Evolutionary conservation across 1,140 invertebrate genomes (phyloP), one percentile per base, ranked within the genome.

Genomic region (Drosophila ambigua): DNA sequence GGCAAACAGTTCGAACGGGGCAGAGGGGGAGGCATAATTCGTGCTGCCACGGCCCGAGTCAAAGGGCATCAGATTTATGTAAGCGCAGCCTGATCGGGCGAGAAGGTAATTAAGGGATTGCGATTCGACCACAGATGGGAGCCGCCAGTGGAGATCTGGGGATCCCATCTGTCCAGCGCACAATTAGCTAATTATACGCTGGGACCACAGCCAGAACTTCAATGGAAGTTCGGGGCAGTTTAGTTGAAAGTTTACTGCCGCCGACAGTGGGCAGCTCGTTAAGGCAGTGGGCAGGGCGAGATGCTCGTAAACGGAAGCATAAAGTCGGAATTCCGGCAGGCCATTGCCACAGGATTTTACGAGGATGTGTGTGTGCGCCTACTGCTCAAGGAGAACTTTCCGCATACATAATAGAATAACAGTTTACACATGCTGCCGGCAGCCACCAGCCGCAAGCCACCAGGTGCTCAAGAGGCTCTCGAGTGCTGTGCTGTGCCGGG

Each of bases 11-110:
- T 31, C 28, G 28, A 31, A 9, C 3, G 31, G 31, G 2, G 26
- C 5, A 7, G 7, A 6, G 48, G 35, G 6, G 24, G 26, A 20
- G 28, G 11, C 58, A 41, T 24, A 48, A 64, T 76, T 58, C 44
- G 28, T 13, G n/a, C 39, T 60, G 20, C 44, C 59, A 49, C 62
- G 46, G 48, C 54, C 45, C 11, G 44, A 61, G 73, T 80, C 77
- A 84, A 60, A 77, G 66, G 59, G 43, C 66, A 72, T 31, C 57
- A 54, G 60, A 77, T 85, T 77, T 85, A 84, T 84, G 72, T 66
- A 60, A 54, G 50, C 46, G 60, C 11, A 66, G 44, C 64, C 35
- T 35, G 48, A 67, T 35, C 51, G 24, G 26, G 15, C 39, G 50
- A 64, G 11, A 67, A 79, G 67, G 51, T 83, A 65, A 76, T 74